Evolutionary conservation across 2,888 invertebrate species (phyloP), one percentile per base, ranked within the genome.

Genomic region (Drosophila emarginata): DNA sequence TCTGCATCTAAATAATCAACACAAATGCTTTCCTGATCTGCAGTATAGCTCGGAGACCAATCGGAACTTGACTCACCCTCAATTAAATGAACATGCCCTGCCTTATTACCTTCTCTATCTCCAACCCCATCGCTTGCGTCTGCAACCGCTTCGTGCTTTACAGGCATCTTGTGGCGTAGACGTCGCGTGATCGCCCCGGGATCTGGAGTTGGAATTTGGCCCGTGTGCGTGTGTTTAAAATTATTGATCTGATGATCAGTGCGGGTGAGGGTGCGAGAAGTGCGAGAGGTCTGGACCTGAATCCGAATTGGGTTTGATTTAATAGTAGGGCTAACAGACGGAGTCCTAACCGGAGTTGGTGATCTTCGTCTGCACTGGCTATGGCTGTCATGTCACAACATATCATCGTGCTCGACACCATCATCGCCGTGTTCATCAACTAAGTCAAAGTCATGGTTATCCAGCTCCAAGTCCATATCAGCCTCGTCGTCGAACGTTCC

Each of bases 381-480:
- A 79, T 87, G 81, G 39, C 51, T 71, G 79, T 88, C 80, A 75
- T 88, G 89, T 89, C 89, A 89, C 89, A 89, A 89, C 80, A 89
- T 80, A 14, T 90, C 89, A 32, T 83, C 79, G 32, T 80, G 82
- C 14, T 79, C 79, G 45, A 78, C 76, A 53, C 73, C 77, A 61
- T 80, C 77, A 39, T 76, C 76, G 71, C 76, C 78, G 28, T 84
- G 77, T 26, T 87, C 80, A 51, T 89, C 91, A 4, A 74, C 87
- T 9, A 91, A 78, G 72, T 91, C 91, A 51, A 91, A 91, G 67
- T 91, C 91, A 65, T 91, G 89, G 54, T 90, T 89, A 4, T 89
- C 90, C 69, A 92, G 72, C 52, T 91, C 91, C 23, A 92, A 74
- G 50, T 91, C 92, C 86, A 91, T 90, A 9, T 90, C 90, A 7